These are phyloP conservation scores for Neogale vison DNA, from an alignment of 2,113 vertebrate genomes.

Conservation along the genomic window DNA sequence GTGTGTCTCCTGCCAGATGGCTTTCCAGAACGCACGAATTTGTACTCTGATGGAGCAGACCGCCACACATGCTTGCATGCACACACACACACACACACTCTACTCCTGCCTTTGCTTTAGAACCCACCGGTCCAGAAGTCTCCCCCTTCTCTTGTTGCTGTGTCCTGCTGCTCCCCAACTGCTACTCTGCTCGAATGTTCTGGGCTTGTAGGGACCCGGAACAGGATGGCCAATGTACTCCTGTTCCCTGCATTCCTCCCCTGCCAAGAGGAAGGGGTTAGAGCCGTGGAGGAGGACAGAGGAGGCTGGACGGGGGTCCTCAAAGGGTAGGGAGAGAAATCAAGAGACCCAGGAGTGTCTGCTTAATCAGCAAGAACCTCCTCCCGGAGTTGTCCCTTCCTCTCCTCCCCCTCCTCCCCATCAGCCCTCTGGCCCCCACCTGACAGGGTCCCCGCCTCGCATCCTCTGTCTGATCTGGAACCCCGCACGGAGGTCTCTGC, in stretches of 20 bases:
- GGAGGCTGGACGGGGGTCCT: neutral
- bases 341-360: neutral
- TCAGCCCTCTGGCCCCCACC: neutral
- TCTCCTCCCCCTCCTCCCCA: neutral
- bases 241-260: neutral
- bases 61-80: no score
- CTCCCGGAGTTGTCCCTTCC: neutral
- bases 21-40: neutral
- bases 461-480: constrained; percentile 53
- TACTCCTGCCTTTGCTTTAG: neutral
- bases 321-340: neutral
- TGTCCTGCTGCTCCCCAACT: neutral
- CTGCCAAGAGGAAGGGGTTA: neutral
- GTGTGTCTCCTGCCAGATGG: neutral
- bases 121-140: neutral
- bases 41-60: neutral
- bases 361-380: neutral
- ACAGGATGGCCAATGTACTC: neutral
- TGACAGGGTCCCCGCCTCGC: neutral
- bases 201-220: neutral
- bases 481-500: constrained; percentile 67
- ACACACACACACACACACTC: neutral
- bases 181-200: neutral
- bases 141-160: neutral
- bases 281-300: neutral